Conservation (phyloP, 2,888 invertebrate genomes). For the Hesperia comma region DNA sequence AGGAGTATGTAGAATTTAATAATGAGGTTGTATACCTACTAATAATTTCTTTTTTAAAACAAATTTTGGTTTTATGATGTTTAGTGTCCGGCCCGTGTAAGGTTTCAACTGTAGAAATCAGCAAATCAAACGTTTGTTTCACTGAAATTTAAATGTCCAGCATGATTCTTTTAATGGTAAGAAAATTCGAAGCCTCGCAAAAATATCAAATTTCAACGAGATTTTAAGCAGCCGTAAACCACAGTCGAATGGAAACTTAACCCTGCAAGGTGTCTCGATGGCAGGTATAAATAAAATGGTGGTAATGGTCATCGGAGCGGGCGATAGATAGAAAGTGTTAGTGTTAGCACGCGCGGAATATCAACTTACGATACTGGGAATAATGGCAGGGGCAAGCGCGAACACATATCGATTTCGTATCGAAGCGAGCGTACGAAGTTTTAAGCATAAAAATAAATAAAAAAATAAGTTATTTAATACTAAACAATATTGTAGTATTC, state of each 20-base stretch:
- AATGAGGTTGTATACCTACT: too few species aligned
- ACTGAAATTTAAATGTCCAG: neutral
- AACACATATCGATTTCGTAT: neutral
- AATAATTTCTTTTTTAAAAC: too few species aligned
- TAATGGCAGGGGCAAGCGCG: constrained; percentile 12
- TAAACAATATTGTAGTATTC: too few species aligned
- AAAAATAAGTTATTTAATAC: too few species aligned
- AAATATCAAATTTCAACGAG: neutral
- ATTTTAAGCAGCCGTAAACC: neutral
- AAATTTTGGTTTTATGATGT: too few species aligned
- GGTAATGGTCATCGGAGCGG: constrained; percentile 27
- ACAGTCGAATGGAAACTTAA: constrained; percentile 13
- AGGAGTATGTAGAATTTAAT: too few species aligned
- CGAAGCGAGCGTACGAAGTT: neutral
- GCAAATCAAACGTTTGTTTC: too few species aligned
- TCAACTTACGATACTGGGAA: constrained; percentile 31
- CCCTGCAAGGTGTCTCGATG: constrained; percentile 11
- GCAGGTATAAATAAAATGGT: constrained; percentile 24
- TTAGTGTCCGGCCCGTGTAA: too few species aligned
- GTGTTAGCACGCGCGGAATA: constrained; percentile 36
- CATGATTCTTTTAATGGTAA: neutral
- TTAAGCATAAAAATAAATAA: too few species aligned
- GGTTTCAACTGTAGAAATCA: neutral
- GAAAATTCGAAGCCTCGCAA: neutral
- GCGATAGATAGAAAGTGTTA: constrained; percentile 34